Percentiles rank a stretch among this genome's conserved stretches.
phyloP scores from a whole-genome alignment of 2,113 vertebrate species.

The Mixornis gularis region DNA sequence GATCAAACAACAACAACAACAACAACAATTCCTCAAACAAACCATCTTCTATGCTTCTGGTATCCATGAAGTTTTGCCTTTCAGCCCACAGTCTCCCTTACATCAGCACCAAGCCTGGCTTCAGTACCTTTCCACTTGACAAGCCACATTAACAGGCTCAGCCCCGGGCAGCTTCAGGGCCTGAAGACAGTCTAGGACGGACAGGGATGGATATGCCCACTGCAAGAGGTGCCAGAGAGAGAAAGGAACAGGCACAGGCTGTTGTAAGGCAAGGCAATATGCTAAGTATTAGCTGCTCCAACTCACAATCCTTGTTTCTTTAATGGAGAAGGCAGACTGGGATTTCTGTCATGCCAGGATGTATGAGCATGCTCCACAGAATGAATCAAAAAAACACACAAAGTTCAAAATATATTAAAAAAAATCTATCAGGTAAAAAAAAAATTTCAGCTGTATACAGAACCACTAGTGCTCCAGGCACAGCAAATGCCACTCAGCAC shows the following conservation, averaged over 20 bases:
- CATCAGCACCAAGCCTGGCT: not conserved
- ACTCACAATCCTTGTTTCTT: not conserved
- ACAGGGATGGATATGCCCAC: not conserved
- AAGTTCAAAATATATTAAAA: not conserved
- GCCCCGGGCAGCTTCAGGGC: not conserved
- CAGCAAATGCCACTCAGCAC: not conserved
- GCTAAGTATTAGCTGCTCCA: not conserved
- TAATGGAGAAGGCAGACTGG: not conserved
- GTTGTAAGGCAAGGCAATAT: not conserved
- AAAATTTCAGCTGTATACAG: not conserved
- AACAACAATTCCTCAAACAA: not conserved
- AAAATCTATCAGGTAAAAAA: not conserved
- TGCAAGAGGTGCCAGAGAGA: not conserved
- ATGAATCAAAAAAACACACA: not conserved
- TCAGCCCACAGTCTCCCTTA: not conserved
- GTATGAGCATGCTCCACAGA: not conserved
- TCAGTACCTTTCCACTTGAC: not conserved
- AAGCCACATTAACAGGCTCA: not conserved
- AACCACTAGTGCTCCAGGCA: not conserved
- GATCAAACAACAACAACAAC: not conserved
- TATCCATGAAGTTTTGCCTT: not conserved
- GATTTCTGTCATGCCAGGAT: not conserved
- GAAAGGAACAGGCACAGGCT: not conserved
- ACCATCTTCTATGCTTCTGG: not conserved
- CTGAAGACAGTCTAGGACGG: not conserved